Conservation (phyloP, 92 coral and sea anemone species). For the Zoanthus solanderi region DNA sequence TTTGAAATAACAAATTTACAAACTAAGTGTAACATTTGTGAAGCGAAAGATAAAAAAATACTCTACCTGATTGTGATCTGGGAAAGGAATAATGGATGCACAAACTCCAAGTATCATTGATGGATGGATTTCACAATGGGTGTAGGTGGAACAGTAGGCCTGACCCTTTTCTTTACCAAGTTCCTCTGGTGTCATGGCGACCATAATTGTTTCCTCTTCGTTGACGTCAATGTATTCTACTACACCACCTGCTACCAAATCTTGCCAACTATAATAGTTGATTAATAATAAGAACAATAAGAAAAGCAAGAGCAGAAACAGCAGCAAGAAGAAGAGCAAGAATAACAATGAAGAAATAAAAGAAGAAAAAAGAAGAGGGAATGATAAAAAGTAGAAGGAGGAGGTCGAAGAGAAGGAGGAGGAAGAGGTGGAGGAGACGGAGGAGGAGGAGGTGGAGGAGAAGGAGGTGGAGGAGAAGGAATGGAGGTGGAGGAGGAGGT, state of each 20-base stretch:
- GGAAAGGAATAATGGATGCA: conserved; percentile 98
- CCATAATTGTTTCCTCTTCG: conserved; percentile 99
- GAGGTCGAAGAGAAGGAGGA: too few species aligned
- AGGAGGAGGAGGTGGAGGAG: too few species aligned
- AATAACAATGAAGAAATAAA: too few species aligned
- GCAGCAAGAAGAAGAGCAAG: too few species aligned
- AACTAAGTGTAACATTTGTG: too few species aligned
- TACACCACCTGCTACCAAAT: conserved; percentile 93
- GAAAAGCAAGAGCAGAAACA: too few species aligned
- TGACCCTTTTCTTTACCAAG: conserved; percentile 90
- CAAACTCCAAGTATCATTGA: conserved; percentile 99
- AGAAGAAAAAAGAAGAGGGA: too few species aligned
- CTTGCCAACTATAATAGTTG: conserved; percentile 86
- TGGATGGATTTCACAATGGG: conserved; percentile 99
- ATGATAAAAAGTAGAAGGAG: too few species aligned
- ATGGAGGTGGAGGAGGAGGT: too few species aligned
- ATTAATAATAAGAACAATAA: neutral
- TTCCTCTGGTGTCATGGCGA: conserved; percentile 99
- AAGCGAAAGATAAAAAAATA: neutral
- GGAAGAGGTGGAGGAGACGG: too few species aligned
- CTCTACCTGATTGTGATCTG: conserved; percentile 98
- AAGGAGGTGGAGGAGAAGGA: too few species aligned
- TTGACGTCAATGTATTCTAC: conserved; percentile 98
- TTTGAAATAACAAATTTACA: too few species aligned
- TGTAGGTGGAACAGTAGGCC: conserved; percentile 94